Base-by-base conservation (phyloP, 2,113 vertebrate genomes). In the Stomatorhinus ivindoensis region DNA sequence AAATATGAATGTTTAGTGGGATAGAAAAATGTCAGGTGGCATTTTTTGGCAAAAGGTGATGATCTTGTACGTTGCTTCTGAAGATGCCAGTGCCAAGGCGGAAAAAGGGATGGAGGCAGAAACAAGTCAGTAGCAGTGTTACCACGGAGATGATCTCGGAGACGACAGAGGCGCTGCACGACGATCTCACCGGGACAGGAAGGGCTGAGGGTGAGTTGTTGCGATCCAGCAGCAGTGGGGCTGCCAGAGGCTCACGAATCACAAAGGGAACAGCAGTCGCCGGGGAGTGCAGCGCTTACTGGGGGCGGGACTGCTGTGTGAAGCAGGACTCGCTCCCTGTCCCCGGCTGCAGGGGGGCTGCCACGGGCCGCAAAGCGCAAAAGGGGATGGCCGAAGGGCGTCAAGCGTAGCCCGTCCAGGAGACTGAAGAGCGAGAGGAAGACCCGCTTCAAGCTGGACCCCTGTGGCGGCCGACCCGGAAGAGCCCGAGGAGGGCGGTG, bases 121-220 rank as follows among this genome's bases (percentile, higher is more conserved):
- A 97, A 91, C 95, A 97, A 91, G 97, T 98, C 90, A 99, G 98
- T 92, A 99, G 98, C 95, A 99, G 98, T 46, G 98, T 99, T 7
- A 99, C 98, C 65, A 99, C 98, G 0, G 98, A 99, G 94, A 99
- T 98, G 15, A 99, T 99, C 93, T 99, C 98, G 0, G 98, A 99
- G 94, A 99, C 97, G 0, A 99, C 98, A 0, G 98, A 99, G 93
- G 98, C 99, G 61, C 92, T 99, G 92, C 96, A 98, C 44, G 98
- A 98, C 8, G 96, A 98, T 31, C 96, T 97, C 2, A 96, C 93
- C 92, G 92, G 94, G 90, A 92, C 92, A 90, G 92, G 91, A 73
- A 95, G 95, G 17, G 93, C 95, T 84, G 24, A 61, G 11, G 44
- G 4, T 47, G n/a, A 31, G 65, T n/a, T 5, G 5, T 27, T 31